These are phyloP conservation scores for Tupaia chinensis DNA, from an alignment of 2,113 vertebrate species.

Conservation along the genomic window DNA sequence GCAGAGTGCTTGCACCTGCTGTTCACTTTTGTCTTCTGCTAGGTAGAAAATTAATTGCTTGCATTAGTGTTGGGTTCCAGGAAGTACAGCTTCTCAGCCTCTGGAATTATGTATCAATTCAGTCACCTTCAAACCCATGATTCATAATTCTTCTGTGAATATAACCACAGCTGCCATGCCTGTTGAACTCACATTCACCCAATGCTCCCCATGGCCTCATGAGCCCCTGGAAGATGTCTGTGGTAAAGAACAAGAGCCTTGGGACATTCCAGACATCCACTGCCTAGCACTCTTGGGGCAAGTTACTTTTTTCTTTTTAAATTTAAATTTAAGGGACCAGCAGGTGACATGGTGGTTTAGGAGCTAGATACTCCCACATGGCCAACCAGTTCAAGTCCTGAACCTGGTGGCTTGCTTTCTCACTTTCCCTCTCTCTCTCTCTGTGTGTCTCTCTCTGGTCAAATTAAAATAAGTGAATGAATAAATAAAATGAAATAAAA, in stretches of 20 bases:
- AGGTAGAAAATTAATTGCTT: background rate
- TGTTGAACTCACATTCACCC: background rate
- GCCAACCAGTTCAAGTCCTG: too few relatives aligned
- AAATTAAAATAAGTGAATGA: too few relatives aligned
- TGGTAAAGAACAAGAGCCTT: background rate
- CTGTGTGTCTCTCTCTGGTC: too few relatives aligned
- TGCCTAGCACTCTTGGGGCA: background rate
- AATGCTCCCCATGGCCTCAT: background rate
- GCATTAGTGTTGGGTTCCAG: background rate
- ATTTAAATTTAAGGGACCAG: too few relatives aligned
- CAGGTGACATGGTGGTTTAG: too few relatives aligned
- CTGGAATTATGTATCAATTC: background rate
- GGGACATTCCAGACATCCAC: too few relatives aligned
- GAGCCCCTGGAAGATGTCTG: background rate
- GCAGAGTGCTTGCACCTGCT: background rate
- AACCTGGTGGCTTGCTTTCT: too few relatives aligned
- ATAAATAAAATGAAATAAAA: too few relatives aligned
- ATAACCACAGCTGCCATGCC: accelerated
- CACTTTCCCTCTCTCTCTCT: too few relatives aligned
- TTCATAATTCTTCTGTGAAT: background rate
- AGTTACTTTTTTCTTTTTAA: too few relatives aligned
- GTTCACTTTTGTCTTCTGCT: background rate
- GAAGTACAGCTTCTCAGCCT: background rate
- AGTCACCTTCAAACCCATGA: background rate
- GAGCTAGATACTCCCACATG: too few relatives aligned